Conservation (phyloP, 2,113 vertebrate genomes). For the Reinhardtius hippoglossoides region DNA sequence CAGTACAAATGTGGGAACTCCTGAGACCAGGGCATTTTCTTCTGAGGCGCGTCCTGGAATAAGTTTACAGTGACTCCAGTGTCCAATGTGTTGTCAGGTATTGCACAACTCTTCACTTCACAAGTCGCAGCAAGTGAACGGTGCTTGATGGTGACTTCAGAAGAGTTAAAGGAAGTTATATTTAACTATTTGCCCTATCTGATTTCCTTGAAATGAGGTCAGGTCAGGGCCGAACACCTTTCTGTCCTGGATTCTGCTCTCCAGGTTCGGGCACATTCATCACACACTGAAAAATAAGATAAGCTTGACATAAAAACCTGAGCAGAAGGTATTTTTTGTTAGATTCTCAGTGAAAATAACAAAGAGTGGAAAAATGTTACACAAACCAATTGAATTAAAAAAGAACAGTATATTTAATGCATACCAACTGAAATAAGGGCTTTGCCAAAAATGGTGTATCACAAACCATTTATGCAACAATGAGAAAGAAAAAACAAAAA, state of each 20-base stretch:
- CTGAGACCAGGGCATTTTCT: conserved; percentile 61
- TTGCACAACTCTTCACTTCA: conserved; percentile 65
- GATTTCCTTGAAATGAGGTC: conserved; percentile 50
- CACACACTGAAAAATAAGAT: neutral
- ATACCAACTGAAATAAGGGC: neutral
- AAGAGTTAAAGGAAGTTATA: conserved; percentile 55
- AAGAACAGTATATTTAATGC: neutral
- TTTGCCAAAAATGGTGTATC: neutral
- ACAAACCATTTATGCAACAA: neutral
- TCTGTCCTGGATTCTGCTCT: conserved; percentile 33
- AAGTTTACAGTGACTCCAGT: conserved; percentile 26
- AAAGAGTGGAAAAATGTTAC: conserved; percentile 2
- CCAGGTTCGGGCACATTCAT: conserved; percentile 14
- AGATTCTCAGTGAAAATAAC: neutral
- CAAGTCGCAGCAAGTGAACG: conserved; percentile 62
- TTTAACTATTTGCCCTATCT: conserved; percentile 34
- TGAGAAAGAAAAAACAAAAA: conserved; percentile 12
- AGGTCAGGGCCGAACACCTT: conserved; percentile 21
- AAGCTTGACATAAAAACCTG: conserved; percentile 32
- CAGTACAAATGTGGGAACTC: conserved; percentile 55
- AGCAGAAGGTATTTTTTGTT: conserved; percentile 16
- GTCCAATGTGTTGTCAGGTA: conserved; percentile 52
- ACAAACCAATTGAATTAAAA: conserved; percentile 18
- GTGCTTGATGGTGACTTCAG: conserved; percentile 50
- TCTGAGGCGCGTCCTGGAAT: conserved; percentile 49